Conservation (phyloP, 2,888 invertebrate species). For the Agrotis puta region DNA sequence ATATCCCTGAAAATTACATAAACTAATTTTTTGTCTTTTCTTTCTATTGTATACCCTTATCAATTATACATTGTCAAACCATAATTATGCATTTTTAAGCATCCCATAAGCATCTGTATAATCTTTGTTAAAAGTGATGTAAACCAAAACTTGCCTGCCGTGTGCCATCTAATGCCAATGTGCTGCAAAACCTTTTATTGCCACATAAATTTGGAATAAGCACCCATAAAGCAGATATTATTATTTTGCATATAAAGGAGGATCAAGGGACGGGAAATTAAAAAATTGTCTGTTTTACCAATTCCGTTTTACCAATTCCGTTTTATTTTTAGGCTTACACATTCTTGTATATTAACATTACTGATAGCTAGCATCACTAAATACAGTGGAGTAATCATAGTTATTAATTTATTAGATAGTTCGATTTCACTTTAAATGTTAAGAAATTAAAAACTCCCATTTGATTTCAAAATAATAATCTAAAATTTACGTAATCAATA, state of each 20-base stretch:
- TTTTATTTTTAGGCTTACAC: slow-evolving; percentile 87
- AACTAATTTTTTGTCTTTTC: background rate
- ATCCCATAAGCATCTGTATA: slow-evolving; percentile 13
- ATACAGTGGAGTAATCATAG: slow-evolving; percentile 70
- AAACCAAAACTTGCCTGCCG: slow-evolving; percentile 34
- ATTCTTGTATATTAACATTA: slow-evolving; percentile 78
- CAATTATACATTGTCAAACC: slow-evolving; percentile 11
- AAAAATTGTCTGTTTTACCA: slow-evolving; percentile 59
- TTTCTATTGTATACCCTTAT: background rate
- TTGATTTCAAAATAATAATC: slow-evolving; percentile 69
- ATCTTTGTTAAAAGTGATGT: background rate
- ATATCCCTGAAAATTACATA: slow-evolving; percentile 21
- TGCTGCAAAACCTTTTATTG: slow-evolving; percentile 29
- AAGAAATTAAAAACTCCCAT: slow-evolving; percentile 64
- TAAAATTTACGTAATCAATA: slow-evolving; percentile 70
- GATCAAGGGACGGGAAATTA: slow-evolving; percentile 59
- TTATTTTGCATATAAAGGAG: slow-evolving; percentile 2
- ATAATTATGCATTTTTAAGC: slow-evolving; percentile 14
- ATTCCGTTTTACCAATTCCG: slow-evolving; percentile 86
- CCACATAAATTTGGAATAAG: slow-evolving; percentile 46
- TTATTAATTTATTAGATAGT: slow-evolving; percentile 66
- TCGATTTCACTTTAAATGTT: slow-evolving; percentile 61
- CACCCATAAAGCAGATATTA: slow-evolving; percentile 49
- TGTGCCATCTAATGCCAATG: background rate
- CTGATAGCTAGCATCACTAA: slow-evolving; percentile 81